Base-by-base conservation (phyloP, 1,140 invertebrate genomes). In the Muscidifurax raptorellus region DNA sequence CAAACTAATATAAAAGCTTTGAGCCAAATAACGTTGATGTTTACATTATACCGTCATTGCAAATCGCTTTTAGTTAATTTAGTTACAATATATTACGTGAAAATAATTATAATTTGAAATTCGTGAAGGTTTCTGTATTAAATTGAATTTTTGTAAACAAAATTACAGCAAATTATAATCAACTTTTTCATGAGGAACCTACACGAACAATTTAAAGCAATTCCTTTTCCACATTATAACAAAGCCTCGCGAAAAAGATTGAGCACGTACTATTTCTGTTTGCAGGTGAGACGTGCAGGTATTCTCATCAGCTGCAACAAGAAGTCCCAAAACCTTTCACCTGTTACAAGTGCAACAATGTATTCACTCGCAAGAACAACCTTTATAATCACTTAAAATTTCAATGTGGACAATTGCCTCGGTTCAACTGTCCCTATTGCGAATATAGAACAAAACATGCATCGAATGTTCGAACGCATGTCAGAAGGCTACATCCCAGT, bases 291-390 rank as follows among this genome's bases (percentile, higher is more conserved):
- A 69, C 25, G 18, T 52, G 40, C 40, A 44, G 27, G 18, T 27
- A 27, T 82, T 22, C 9, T 4, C 47, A 36, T 12, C 32, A 32
- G 12, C 27, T 32, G 67, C 28, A 18, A 0, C 79, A 52, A 27
- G 5, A 22, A 0, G 15, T 40, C 0, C 27, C 52, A 1, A 83
- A 83, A 18, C 81, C 81, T 1, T 83, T 94, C 40, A 59, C 40
- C 9, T 83, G 81, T 96, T 95, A 87, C 94, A 94, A 77, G 12
- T 96, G 96, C 89, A 89, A 89, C 91, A 28, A 94, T 93, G 64
- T 91, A 92, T 95, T 95, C 87, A 94, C 93, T 44, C 92, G 94
- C 86, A 95, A 95, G 88, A 95, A 95, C 86, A 95, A 95, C 88
- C 92, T 95, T 86, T 94, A 94, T 18, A 92, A 94, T 9, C 95